Percentiles rank a stretch among this genome's conserved stretches.
Evolutionary conservation across 2,113 vertebrate species (phyloP).

Genomic region (Clinocottus analis): DNA sequence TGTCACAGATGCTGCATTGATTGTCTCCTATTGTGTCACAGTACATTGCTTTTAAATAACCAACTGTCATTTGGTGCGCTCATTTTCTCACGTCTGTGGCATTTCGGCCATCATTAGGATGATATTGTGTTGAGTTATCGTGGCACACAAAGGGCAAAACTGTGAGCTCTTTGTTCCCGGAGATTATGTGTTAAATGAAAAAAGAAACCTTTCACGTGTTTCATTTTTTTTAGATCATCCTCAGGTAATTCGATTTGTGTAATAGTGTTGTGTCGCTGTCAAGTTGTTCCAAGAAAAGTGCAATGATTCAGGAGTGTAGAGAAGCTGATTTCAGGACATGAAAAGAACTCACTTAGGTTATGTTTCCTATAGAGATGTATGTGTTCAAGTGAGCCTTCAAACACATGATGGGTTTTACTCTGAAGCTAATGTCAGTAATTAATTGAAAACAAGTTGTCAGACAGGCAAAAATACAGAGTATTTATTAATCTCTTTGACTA

Average conservation of each 20-base stretch:
- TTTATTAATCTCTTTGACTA: not conserved
- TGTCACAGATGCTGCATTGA: slow-evolving; percentile 20
- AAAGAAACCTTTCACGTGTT: not conserved
- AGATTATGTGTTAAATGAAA: slow-evolving; percentile 10
- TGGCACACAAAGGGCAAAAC: not conserved
- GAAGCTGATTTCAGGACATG: not conserved
- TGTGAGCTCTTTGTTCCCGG: not conserved
- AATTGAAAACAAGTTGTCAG: not conserved
- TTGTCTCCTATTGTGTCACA: slow-evolving; percentile 19
- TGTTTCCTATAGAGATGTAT: not conserved
- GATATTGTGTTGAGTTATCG: not conserved
- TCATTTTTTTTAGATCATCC: not conserved
- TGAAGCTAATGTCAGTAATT: not conserved
- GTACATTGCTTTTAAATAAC: slow-evolving; percentile 18
- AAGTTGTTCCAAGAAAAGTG: not conserved
- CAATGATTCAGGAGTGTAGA: not conserved
- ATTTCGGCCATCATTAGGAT: not conserved
- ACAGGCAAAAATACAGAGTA: not conserved
- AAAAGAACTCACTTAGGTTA: not conserved
- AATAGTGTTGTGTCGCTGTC: not conserved
- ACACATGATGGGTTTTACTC: not conserved
- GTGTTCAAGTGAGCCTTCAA: not conserved
- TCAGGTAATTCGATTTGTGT: not conserved
- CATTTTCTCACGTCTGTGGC: slow-evolving; percentile 3
- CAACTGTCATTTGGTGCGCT: not conserved